phyloP scores from a whole-genome alignment of 92 coral and sea anemone species.

The Metridium senile region DNA sequence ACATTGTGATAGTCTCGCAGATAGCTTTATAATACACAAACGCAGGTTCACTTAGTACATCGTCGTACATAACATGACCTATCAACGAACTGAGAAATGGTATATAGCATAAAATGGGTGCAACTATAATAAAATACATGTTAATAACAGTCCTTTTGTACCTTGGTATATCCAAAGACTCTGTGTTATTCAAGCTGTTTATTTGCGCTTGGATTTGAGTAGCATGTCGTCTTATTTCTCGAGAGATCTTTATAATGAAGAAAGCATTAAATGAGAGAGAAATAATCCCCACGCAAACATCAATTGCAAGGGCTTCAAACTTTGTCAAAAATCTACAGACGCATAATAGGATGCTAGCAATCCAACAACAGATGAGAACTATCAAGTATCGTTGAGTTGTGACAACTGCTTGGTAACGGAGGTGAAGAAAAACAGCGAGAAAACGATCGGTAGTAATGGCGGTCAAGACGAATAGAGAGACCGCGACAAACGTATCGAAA shows the following conservation, averaged over 20 bases:
- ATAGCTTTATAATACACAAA: not conserved
- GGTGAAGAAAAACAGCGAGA: conserved; percentile 6
- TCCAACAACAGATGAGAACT: not conserved
- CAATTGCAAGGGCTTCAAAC: not conserved
- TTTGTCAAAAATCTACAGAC: not conserved
- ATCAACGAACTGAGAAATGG: conserved; percentile 6
- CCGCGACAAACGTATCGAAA: not conserved
- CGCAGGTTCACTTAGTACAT: not conserved
- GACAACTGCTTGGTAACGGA: conserved; percentile 6
- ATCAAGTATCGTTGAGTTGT: conserved; percentile 9
- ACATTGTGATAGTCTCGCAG: not conserved
- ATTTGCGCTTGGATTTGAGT: conserved; percentile 9
- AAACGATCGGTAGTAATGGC: conserved; percentile 14
- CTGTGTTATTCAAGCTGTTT: not conserved
- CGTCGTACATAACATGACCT: not conserved
- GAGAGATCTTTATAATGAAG: conserved; percentile 11
- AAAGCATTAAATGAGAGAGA: not conserved
- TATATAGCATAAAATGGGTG: conserved; percentile 10
- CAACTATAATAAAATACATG: not conserved
- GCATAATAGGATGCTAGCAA: not conserved
- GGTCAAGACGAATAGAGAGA: conserved; percentile 3
- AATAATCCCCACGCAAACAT: not conserved
- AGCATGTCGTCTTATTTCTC: conserved; percentile 2
- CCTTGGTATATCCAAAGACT: not conserved
- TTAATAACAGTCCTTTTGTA: conserved; percentile 4